Percentiles rank a stretch among this genome's conserved stretches.
Evolutionary conservation across 1,140 invertebrate genomes (phyloP).

Genomic region (Dendrolimus punctatus): DNA sequence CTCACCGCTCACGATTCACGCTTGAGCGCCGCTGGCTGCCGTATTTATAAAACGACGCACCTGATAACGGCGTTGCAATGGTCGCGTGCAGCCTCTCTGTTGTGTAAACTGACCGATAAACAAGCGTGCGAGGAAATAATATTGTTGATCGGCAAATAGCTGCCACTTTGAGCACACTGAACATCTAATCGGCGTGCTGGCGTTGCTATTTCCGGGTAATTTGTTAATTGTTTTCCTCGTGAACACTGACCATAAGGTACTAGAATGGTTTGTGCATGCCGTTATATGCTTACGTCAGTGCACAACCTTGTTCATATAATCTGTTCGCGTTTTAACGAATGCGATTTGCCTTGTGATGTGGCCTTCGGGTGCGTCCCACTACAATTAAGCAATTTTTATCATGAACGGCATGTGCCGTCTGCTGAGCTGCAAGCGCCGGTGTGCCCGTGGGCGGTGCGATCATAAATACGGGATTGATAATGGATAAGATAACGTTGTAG

Average conservation of each 20-base stretch:
- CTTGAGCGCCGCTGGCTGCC: constrained; percentile 18
- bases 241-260: too few relatives aligned
- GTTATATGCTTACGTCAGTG: constrained; percentile 42
- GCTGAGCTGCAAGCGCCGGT: constrained; percentile 15
- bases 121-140: not conserved
- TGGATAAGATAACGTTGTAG: constrained; percentile 60
- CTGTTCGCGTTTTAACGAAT: constrained; percentile 26
- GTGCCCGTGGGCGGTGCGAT: constrained; percentile 44
- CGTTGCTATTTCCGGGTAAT: not conserved
- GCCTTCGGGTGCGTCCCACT: constrained; percentile 1
- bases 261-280: constrained; percentile 7
- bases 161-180: constrained; percentile 2
- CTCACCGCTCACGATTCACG: constrained; percentile 6
- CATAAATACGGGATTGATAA: constrained; percentile 58
- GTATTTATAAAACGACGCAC: constrained; percentile 32
- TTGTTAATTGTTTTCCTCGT: too few relatives aligned
- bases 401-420: constrained; percentile 6
- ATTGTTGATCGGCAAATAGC: not conserved
- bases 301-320: constrained; percentile 48
- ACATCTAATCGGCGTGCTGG: not conserved
- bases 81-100: constrained; percentile 38
- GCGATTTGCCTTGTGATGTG: constrained; percentile 21
- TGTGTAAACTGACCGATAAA: constrained; percentile 43
- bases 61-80: constrained; percentile 14
- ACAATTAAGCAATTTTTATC: constrained; percentile 10